Conservation (phyloP, 2,113 vertebrate genomes). For the Pseudonaja textilis region DNA sequence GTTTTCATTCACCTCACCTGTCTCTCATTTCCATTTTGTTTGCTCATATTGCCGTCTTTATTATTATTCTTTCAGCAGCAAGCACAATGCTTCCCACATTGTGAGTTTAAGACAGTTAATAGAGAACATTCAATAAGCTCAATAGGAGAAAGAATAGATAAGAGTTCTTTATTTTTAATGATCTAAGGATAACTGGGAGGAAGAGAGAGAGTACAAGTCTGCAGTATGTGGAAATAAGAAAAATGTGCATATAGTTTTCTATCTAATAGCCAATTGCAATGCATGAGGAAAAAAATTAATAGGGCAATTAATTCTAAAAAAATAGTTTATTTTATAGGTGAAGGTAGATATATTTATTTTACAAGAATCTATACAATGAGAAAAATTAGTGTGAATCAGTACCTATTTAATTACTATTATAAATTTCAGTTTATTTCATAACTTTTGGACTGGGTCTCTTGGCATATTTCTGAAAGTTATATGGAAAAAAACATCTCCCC, state of each 20-base stretch:
- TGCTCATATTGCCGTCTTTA: not conserved
- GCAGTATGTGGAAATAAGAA: not conserved
- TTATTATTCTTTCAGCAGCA: not conserved
- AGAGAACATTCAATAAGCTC: not conserved
- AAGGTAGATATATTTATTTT: not conserved
- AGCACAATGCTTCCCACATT: not conserved
- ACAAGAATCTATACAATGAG: not conserved
- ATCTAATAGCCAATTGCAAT: not conserved
- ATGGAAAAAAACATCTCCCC: not conserved
- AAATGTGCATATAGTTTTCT: not conserved
- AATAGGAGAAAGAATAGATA: not conserved
- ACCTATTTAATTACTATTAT: not conserved
- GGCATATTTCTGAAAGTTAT: not conserved
- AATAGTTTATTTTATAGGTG: not conserved
- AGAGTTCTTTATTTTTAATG: not conserved
- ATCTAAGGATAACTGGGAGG: not conserved
- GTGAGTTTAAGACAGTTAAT: not conserved
- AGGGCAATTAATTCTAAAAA: not conserved
- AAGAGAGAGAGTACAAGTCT: not conserved
- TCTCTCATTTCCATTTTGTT: not conserved
- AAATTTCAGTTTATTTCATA: not conserved
- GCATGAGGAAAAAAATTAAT: not conserved
- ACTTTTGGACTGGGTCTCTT: not conserved
- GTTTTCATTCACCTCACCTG: not conserved
- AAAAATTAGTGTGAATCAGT: not conserved